phyloP scores from a whole-genome alignment of 2,797 vertebrate species.

The Molossus alvarezi region DNA sequence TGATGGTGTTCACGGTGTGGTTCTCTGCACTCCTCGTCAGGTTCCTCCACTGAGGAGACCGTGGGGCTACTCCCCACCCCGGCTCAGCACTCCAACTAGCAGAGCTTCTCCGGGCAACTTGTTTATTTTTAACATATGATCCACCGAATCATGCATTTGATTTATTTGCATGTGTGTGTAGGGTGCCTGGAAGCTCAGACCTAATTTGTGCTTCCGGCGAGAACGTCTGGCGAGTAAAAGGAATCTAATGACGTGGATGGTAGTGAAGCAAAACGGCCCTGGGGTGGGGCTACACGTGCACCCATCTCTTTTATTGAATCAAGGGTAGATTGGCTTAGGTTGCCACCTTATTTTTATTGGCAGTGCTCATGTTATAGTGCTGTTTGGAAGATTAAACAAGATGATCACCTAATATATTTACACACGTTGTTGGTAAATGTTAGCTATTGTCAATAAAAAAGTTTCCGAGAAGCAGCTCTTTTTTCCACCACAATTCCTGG shows the following conservation, averaged over 20 bases:
- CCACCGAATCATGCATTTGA: background rate
- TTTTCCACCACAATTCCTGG: background rate
- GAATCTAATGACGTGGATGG: background rate
- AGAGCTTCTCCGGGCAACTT: background rate
- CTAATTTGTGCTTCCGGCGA: background rate
- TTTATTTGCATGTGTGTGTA: background rate
- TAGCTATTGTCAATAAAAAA: constrained; percentile 6
- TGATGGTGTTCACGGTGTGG: background rate
- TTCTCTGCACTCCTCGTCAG: constrained; percentile 16
- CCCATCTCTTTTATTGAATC: background rate
- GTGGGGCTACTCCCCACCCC: background rate
- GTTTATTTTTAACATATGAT: background rate
- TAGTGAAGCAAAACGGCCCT: background rate
- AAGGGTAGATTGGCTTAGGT: background rate
- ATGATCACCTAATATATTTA: constrained; percentile 3
- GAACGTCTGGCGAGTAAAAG: background rate
- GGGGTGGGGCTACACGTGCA: background rate
- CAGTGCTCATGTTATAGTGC: background rate
- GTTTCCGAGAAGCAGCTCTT: background rate
- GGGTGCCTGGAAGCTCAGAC: background rate
- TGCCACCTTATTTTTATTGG: background rate
- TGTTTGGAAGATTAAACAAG: background rate
- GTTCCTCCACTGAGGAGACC: background rate
- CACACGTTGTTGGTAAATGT: background rate
- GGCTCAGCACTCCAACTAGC: background rate